Percentiles rank a stretch among this genome's conserved stretches.
Evolutionary conservation across 2,888 invertebrate genomes (phyloP).

Genomic region (Plagodis pulveraria): DNA sequence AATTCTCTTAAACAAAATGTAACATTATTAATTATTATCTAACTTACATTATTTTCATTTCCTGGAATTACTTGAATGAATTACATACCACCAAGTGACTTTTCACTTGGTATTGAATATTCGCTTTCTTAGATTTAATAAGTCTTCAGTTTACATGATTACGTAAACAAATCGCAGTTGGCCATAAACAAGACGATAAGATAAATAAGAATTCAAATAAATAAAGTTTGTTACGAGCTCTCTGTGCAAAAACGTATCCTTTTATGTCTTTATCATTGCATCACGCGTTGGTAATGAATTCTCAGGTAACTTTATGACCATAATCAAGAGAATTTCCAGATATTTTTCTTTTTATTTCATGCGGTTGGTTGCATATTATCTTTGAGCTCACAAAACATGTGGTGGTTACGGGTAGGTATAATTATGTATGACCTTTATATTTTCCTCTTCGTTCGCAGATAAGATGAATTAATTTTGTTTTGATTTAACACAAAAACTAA

Average conservation of each 20-base stretch:
- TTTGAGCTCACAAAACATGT: slow-evolving; percentile 2
- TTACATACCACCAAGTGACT: too few species aligned
- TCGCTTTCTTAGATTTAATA: too few species aligned
- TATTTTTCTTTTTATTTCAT: slow-evolving; percentile 10
- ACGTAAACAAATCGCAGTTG: background rate
- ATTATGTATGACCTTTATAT: too few species aligned
- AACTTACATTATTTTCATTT: too few species aligned
- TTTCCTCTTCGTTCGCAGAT: too few species aligned
- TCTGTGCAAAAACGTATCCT: slow-evolving; percentile 37
- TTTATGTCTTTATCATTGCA: slow-evolving; percentile 49
- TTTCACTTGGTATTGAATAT: too few species aligned
- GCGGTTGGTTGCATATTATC: slow-evolving; percentile 12
- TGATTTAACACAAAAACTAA: too few species aligned
- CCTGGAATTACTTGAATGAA: too few species aligned
- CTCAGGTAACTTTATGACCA: slow-evolving; percentile 41
- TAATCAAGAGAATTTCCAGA: slow-evolving; percentile 21
- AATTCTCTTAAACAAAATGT: too few species aligned
- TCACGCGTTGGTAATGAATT: slow-evolving; percentile 44
- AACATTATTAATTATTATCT: too few species aligned
- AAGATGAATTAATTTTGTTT: too few species aligned
- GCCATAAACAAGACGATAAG: slow-evolving; percentile 3
- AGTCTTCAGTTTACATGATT: background rate
- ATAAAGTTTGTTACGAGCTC: slow-evolving; percentile 35
- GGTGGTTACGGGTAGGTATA: too few species aligned
- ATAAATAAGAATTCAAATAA: slow-evolving; percentile 31